Conservation (phyloP, 1,140 invertebrate species). For the Pantala flavescens region DNA sequence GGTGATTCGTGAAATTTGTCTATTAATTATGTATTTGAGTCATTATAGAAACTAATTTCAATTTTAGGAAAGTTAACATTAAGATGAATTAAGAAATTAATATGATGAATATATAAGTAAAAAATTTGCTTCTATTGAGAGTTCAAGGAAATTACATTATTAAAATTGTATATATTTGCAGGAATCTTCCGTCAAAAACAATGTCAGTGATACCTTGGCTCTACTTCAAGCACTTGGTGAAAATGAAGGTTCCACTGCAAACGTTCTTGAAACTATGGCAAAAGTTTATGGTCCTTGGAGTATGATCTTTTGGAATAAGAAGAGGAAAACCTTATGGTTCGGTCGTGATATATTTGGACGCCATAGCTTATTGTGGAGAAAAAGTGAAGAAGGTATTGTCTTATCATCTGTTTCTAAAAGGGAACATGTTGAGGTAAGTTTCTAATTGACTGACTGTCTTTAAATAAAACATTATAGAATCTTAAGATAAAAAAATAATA, state of each 20-base stretch:
- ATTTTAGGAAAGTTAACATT: too few species aligned
- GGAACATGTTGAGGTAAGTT: conserved; percentile 22
- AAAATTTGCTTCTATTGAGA: too few species aligned
- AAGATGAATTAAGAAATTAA: too few species aligned
- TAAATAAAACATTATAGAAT: too few species aligned
- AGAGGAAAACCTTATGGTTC: conserved; percentile 58
- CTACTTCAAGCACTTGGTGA: conserved; percentile 29
- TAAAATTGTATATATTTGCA: too few species aligned
- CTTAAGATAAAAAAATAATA: too few species aligned
- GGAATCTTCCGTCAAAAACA: too few species aligned
- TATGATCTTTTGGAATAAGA: conserved; percentile 65
- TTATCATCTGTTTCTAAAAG: conserved; percentile 50
- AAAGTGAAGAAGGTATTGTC: conserved; percentile 35
- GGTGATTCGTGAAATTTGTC: conserved; percentile 20
- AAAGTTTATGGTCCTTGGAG: conserved; percentile 70
- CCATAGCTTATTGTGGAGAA: conserved; percentile 63
- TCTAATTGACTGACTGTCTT: too few species aligned
- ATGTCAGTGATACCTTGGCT: conserved; percentile 13
- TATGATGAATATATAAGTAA: too few species aligned
- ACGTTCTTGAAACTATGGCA: conserved; percentile 38
- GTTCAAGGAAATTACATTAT: too few species aligned
- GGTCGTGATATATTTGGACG: conserved; percentile 76
- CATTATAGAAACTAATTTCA: too few species aligned
- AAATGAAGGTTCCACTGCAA: conserved; percentile 29
- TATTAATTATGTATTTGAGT: too few species aligned